Base-by-base conservation (phyloP, 2,888 invertebrate genomes). In the Sturmia bella region DNA sequence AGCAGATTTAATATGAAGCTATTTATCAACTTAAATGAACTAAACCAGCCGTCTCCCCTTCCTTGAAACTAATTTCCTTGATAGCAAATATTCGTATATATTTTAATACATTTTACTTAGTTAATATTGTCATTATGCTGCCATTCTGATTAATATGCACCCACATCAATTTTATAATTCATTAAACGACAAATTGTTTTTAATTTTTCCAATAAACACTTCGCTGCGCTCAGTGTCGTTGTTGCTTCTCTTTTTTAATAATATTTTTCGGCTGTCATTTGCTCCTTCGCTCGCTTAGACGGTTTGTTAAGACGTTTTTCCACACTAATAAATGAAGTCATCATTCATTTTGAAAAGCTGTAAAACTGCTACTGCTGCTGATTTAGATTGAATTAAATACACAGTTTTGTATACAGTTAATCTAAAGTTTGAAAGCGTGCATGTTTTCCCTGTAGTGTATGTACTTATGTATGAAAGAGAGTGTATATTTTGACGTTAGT, bases 121-220 rank as follows among this genome's bases (percentile, higher is more conserved):
- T 57, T 77, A 41, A 63, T 52, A 21, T 64, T 70, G 56, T 57
- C 70, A 48, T 41, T 56, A 77, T 45, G 64, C 59, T 45, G 66
- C 57, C 52, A 7, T 52, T 61, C 45, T 73, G 59, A 79, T 74
- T 78, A 68, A 69, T 78, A 70, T 70, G 66, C 82, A 82, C 82
- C 82, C 82, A 64, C 78, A 82, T 78, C 78, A 74, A 82, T 78
- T 82, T 75, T 59, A 74, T 66, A 82, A 78, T 75, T 82, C 82
- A 78, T 82, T 82, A 70, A 74, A 82, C 78, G 82, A 82, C 82
- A 82, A 82, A 82, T 82, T 82, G 82, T 78, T 82, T 75, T 78
- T 75, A 82, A 78, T 82, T 82, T 66, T 77, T 77, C 64, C 57
- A 68, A 77, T 74, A 74, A 78, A 77, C 73, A 74, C 77, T 82